These are phyloP conservation scores for Lacanobia oleracea DNA, from an alignment of 2,888 invertebrate species.

Conservation along the genomic window DNA sequence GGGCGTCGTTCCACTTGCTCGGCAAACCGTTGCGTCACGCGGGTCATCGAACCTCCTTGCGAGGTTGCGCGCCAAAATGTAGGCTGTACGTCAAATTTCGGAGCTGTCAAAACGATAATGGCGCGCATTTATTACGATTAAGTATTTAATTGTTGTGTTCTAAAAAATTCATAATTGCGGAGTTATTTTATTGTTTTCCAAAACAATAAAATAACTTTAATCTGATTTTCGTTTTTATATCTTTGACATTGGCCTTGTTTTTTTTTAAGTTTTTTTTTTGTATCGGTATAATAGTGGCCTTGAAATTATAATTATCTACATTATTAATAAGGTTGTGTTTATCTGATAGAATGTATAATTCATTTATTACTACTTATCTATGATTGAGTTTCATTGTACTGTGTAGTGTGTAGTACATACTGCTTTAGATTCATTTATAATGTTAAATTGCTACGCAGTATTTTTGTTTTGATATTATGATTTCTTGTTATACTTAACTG, in stretches of 20 bases:
- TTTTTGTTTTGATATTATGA: not conserved
- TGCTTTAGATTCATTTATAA: no score
- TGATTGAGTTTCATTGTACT: not conserved
- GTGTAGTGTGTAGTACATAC: no score
- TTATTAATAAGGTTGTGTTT: not conserved
- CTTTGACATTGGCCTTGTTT: slow-evolving; percentile 20
- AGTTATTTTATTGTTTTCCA: not conserved
- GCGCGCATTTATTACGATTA: slow-evolving; percentile 20
- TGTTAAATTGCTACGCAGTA: not conserved
- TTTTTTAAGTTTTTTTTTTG: not conserved
- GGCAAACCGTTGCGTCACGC: slow-evolving; percentile 75
- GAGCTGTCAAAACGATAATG: slow-evolving; percentile 33
- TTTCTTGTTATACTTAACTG: not conserved
- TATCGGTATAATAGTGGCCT: not conserved
- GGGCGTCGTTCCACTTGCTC: slow-evolving; percentile 75
- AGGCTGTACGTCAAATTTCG: slow-evolving; percentile 52
- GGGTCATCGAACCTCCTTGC: slow-evolving; percentile 73
- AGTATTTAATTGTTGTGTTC: slow-evolving; percentile 22
- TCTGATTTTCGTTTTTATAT: not conserved
- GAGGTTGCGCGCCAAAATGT: slow-evolving; percentile 68
- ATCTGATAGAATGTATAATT: no score
- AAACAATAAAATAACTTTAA: no score
- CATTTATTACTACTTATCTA: no score
- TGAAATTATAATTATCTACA: not conserved
- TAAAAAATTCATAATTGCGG: not conserved